Evolutionary conservation across 2,113 vertebrate genomes (phyloP).

Genomic region (Laticauda colubrina): DNA sequence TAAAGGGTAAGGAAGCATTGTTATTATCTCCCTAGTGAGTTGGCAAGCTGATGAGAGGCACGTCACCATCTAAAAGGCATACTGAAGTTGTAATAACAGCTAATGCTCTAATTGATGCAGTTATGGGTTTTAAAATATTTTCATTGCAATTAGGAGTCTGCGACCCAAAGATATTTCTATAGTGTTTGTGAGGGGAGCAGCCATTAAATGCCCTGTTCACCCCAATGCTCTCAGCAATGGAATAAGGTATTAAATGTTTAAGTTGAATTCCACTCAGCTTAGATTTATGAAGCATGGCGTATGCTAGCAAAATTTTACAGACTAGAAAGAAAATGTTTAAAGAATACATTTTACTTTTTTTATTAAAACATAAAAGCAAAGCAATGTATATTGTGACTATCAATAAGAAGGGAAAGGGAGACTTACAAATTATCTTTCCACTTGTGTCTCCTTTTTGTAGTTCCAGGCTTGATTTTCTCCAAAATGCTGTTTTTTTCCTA

Average conservation of each 20-base stretch:
- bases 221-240: background rate
- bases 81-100: constrained; percentile 6
- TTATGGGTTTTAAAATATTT: constrained; percentile 30
- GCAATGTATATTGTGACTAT: background rate
- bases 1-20: constrained; percentile 62
- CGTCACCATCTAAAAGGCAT: constrained; percentile 9
- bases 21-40: constrained; percentile 54
- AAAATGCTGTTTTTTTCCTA: background rate
- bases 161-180: background rate
- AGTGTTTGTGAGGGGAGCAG: background rate
- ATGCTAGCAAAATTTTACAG: constrained; percentile 12
- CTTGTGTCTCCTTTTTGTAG: background rate
- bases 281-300: background rate
- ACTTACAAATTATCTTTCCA: background rate
- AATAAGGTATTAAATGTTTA: background rate
- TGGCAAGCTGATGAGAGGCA: constrained; percentile 9
- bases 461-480: background rate
- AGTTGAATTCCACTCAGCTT: background rate
- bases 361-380: background rate
- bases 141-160: constrained; percentile 1
- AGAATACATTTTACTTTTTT: background rate
- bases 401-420: background rate
- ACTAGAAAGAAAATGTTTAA: background rate
- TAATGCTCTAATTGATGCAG: constrained; percentile 43
- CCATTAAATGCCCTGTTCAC: background rate